phyloP scores from a whole-genome alignment of 2,113 vertebrate genomes.

The Semnornis frantzii region DNA sequence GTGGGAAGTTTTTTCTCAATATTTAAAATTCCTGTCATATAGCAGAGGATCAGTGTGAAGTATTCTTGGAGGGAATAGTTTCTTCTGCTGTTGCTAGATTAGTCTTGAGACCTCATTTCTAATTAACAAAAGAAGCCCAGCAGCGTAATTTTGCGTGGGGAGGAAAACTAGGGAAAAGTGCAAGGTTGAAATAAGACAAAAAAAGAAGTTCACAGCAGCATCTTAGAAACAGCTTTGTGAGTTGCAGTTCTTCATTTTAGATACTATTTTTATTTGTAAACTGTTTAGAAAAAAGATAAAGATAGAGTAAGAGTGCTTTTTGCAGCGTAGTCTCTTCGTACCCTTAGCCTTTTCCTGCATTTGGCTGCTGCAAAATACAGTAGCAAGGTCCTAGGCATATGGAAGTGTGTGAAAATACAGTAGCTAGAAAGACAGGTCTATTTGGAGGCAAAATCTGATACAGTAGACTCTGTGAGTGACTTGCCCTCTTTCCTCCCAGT shows the following conservation, averaged over 20 bases:
- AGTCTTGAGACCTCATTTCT: constrained; percentile 6
- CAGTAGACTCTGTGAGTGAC: neutral
- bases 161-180: neutral
- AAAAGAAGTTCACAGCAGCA: neutral
- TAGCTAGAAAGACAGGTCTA: neutral
- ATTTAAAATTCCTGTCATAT: neutral
- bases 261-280: neutral
- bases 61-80: neutral
- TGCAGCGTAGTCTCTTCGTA: neutral
- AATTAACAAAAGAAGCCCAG: neutral
- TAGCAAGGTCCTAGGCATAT: neutral
- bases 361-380: neutral
- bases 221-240: neutral
- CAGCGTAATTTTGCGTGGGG: neutral
- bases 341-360: neutral
- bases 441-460: neutral
- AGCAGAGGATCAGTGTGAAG: neutral
- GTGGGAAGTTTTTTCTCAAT: neutral
- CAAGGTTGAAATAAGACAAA: neutral
- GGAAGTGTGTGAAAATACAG: neutral
- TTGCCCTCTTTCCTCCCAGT: neutral
- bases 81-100: neutral
- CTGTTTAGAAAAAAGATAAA: neutral
- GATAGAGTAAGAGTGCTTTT: neutral
- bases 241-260: neutral